Evolutionary conservation across 1,140 invertebrate species (phyloP).

Genomic region (Vanessa tameamea): DNA sequence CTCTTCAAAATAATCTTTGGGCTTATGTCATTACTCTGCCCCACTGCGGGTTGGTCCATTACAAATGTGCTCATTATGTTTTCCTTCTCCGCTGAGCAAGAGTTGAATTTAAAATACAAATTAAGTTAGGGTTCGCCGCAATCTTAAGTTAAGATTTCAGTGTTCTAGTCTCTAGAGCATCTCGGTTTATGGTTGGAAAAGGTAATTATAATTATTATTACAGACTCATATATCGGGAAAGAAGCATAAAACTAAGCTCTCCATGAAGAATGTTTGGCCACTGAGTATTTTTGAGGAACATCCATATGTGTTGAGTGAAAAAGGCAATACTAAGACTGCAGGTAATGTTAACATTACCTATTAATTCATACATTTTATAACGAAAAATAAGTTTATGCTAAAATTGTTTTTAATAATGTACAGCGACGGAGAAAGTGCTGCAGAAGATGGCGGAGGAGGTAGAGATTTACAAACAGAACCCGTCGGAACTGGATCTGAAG

Average conservation of each 20-base stretch:
- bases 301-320: conserved; percentile 52
- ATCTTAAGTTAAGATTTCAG: no score
- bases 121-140: background rate
- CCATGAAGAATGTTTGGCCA: conserved; percentile 53
- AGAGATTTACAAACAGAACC: conserved; percentile 40
- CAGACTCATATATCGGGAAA: conserved; percentile 70
- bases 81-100: no score
- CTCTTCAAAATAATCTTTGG: no score
- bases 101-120: background rate
- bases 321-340: conserved; percentile 37
- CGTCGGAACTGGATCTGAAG: conserved; percentile 45
- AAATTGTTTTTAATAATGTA: background rate
- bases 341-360: conserved; percentile 15
- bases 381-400: background rate
- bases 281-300: conserved; percentile 56
- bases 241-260: conserved; percentile 70
- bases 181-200: background rate
- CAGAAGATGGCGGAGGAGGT: conserved; percentile 58
- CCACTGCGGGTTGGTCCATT: no score
- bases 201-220: background rate
- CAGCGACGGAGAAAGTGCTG: conserved; percentile 47
- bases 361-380: background rate
- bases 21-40: no score
- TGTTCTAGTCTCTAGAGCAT: no score
- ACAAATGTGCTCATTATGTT: no score